Evolutionary conservation across 2,888 invertebrate genomes (phyloP).

Genomic region (Sarcophaga subvicina): DNA sequence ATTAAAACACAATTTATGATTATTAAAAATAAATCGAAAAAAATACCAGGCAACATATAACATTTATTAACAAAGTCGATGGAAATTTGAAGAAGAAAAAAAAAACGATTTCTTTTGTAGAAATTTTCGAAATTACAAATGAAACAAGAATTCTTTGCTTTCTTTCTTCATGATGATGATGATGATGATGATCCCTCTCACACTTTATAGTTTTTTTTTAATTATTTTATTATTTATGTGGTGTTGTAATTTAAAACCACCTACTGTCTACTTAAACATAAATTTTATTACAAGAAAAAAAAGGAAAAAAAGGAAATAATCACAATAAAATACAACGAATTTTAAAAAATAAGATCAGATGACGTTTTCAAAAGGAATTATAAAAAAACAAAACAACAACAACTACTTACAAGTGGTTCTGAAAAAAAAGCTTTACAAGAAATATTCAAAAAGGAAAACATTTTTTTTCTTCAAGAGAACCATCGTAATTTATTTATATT

Average conservation of each 20-base stretch:
- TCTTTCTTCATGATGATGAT: background rate
- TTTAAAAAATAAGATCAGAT: constrained; percentile 60
- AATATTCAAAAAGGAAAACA: constrained; percentile 48
- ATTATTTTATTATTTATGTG: constrained; percentile 63
- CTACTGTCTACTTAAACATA: constrained; percentile 68
- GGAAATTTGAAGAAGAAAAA: constrained; percentile 23
- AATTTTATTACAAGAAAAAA: constrained; percentile 60
- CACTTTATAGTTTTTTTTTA: background rate
- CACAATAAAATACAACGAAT: constrained; percentile 18
- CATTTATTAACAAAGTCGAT: constrained; percentile 56
- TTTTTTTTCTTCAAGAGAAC: constrained; percentile 50
- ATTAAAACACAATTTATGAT: constrained; percentile 63
- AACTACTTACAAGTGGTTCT: constrained; percentile 41
- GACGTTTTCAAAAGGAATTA: constrained; percentile 59
- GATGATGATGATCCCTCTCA: no score
- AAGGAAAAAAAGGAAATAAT: background rate
- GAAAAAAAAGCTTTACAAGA: background rate
- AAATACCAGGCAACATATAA: background rate
- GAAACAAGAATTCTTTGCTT: background rate
- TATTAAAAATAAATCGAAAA: constrained; percentile 25
- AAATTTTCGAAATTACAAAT: constrained; percentile 27
- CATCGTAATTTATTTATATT: constrained; percentile 27
- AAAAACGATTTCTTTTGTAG: constrained; percentile 36
- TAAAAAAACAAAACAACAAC: constrained; percentile 35
- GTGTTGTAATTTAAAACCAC: constrained; percentile 70